Conservation (phyloP, 2,113 vertebrate genomes). For the Panthera leo region DNA sequence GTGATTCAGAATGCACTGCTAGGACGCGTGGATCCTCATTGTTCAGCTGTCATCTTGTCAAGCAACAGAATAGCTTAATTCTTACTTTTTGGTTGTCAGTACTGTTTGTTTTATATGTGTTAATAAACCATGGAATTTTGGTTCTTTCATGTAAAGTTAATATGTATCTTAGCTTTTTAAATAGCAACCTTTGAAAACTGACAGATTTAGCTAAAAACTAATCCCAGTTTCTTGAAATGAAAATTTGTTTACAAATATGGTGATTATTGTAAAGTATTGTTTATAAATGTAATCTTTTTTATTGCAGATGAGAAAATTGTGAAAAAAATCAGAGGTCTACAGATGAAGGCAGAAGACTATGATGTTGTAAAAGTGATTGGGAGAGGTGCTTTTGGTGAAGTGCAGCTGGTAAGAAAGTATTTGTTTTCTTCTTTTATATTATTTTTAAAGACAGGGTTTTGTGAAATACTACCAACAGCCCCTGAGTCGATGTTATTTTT, state of each 20-base stretch:
- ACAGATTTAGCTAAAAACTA: constrained; percentile 31
- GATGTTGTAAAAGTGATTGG: constrained; percentile 99
- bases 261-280: constrained; percentile 37
- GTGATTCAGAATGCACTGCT: background rate
- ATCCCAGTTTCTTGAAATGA: constrained; percentile 27
- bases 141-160: background rate
- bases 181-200: constrained; percentile 16
- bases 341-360: constrained; percentile 99
- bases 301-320: constrained; percentile 95
- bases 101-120: background rate
- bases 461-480: background rate
- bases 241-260: background rate
- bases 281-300: constrained; percentile 55
- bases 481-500: background rate
- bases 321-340: constrained; percentile 91
- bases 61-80: background rate
- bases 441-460: background rate
- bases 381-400: constrained; percentile 98
- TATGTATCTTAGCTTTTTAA: constrained; percentile 10
- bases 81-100: background rate
- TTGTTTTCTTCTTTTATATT: constrained; percentile 10
- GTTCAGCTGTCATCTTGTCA: background rate
- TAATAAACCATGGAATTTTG: constrained; percentile 11
- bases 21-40: background rate
- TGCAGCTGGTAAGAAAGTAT: constrained; percentile 93